phyloP scores from a whole-genome alignment of 2,888 invertebrate genomes.

The Chalcis sispes region DNA sequence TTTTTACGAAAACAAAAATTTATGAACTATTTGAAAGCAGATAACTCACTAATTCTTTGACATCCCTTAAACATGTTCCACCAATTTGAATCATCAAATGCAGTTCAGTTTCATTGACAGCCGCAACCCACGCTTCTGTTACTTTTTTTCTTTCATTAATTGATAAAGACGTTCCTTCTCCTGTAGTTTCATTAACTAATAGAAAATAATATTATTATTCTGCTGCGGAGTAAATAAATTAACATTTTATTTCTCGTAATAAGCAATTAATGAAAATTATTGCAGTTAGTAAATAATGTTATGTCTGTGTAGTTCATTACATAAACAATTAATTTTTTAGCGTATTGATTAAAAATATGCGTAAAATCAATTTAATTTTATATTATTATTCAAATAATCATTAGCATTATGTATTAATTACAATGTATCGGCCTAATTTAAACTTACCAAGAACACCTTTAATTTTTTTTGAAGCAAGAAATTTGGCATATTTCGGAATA shows the following conservation, averaged over 20 bases:
- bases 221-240: neutral
- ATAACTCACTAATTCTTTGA: slow-evolving; percentile 80
- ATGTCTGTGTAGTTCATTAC: too few relatives aligned
- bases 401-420: too few relatives aligned
- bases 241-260: slow-evolving; percentile 6
- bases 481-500: slow-evolving; percentile 82
- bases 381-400: too few relatives aligned
- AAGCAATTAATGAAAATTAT: too few relatives aligned
- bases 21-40: too few relatives aligned
- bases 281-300: neutral
- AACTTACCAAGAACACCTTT: slow-evolving; percentile 82
- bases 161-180: slow-evolving; percentile 85
- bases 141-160: slow-evolving; percentile 82
- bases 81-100: slow-evolving; percentile 86
- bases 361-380: too few relatives aligned
- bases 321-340: too few relatives aligned
- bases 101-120: slow-evolving; percentile 78
- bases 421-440: too few relatives aligned
- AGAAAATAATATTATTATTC: neutral
- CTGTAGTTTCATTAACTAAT: slow-evolving; percentile 86
- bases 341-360: too few relatives aligned
- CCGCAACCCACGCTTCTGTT: slow-evolving; percentile 81
- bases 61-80: slow-evolving; percentile 83
- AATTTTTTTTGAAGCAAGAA: slow-evolving; percentile 80
- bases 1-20: too few relatives aligned